Base-by-base conservation (phyloP, 1,140 invertebrate species). In the Drosophila gunungcola region DNA sequence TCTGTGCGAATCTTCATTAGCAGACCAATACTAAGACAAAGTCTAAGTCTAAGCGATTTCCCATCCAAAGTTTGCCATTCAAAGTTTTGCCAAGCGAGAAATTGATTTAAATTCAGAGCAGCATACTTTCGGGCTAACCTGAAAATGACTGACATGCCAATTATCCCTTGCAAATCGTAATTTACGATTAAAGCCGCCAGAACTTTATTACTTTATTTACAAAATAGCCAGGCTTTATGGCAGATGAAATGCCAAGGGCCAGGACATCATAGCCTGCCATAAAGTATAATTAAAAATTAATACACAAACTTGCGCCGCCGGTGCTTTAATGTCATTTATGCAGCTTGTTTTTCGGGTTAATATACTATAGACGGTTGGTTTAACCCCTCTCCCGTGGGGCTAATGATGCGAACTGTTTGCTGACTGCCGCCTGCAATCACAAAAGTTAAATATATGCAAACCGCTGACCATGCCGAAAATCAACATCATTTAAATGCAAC, bases 361-460 rank as follows among this genome's bases (percentile, higher is more conserved):
- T 65, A 32, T 42, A 34, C 49, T 61, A 32, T 52, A 27, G 32
- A 34, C 46, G 21, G 25, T 57, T 72, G 58, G 27, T 45, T 53
- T 54, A 3, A 21, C 16, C 42, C 45, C 62, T 57, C 61, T 62
- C 56, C 78, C 78, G 62, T 57, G 49, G 64, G 82, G 78, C 83
- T 78, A 86, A 88, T 82, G 65, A 75, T 82, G 82, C 73, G 82
- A 86, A 86, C 39, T 85, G 81, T 80, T 84, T 79, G 57, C 64
- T 41, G 48, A 80, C 63, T 34, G 72, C 65, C 60, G 63, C 67
- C 80, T 86, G 82, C 58, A 86, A 85, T 78, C 78, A 81, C 81
- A 78, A 67, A 62, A 52, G 60, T 61, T 57, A 67, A 83, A 83
- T 54, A 57, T 68, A 62, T 69, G 38, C 61, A 61, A 36, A 29